A percentile compares a stretch with the other conserved stretches of the same genome.
phyloP scores from a whole-genome alignment of 1,140 invertebrate genomes.

The Whitmania pigra region DNA sequence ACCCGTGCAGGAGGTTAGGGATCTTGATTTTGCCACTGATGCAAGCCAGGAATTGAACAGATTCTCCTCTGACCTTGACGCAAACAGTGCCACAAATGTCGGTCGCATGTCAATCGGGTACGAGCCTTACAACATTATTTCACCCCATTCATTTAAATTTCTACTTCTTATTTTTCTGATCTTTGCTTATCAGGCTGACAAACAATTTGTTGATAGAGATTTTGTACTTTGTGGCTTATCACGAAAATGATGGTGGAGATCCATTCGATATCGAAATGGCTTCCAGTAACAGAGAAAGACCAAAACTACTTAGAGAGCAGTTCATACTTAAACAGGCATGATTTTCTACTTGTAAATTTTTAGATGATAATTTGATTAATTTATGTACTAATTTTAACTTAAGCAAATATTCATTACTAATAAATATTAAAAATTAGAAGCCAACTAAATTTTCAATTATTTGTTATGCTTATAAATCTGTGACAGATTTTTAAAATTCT shows the following conservation, averaged over 20 bases:
- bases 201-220: slow-evolving; percentile 62
- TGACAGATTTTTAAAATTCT: slow-evolving; percentile 84
- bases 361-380: no score
- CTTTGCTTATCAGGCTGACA: slow-evolving; percentile 52
- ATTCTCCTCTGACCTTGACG: slow-evolving; percentile 69
- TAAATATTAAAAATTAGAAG: no score
- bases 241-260: slow-evolving; percentile 86
- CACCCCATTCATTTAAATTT: not conserved
- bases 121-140: not conserved
- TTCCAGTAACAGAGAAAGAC: slow-evolving; percentile 81
- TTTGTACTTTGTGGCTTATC: slow-evolving; percentile 92
- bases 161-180: not conserved
- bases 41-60: slow-evolving; percentile 82
- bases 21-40: slow-evolving; percentile 98
- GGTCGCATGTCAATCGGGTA: slow-evolving; percentile 39
- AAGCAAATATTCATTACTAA: no score
- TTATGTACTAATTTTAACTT: no score
- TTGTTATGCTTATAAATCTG: not conserved
- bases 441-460: no score
- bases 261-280: slow-evolving; percentile 76
- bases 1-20: slow-evolving; percentile 49
- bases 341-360: not conserved
- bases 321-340: slow-evolving; percentile 68
- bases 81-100: slow-evolving; percentile 80
- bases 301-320: slow-evolving; percentile 92